A percentile compares a stretch with the other conserved stretches of the same genome.
Conservation (phyloP, 2,888 invertebrate genomes). For the Pyrocoelia pectoralis region DNA sequence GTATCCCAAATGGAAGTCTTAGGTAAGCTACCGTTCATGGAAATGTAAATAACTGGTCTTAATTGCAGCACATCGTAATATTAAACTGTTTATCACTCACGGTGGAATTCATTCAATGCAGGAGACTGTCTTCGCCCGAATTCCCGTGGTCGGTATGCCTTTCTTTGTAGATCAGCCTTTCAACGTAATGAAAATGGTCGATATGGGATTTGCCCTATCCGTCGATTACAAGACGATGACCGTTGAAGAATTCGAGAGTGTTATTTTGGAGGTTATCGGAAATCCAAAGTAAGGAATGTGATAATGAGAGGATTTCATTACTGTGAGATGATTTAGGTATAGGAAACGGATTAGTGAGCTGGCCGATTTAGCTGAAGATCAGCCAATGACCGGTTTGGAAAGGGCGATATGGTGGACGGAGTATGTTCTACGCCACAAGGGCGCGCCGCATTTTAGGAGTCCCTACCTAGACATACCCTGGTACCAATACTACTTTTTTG, state of each 20-base stretch:
- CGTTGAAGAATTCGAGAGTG: neutral
- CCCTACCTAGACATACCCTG: conserved; percentile 35
- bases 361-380: conserved; percentile 40
- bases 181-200: neutral
- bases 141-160: conserved; percentile 5
- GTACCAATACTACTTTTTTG: conserved; percentile 43
- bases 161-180: neutral
- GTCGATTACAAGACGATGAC: conserved; percentile 4
- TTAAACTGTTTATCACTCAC: neutral
- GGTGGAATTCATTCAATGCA: neutral
- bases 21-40: neutral
- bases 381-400: conserved; percentile 44
- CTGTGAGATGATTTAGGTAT: conserved; percentile 47
- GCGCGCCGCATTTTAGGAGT: conserved; percentile 42
- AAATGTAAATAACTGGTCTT: neutral
- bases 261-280: neutral
- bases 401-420: conserved; percentile 49
- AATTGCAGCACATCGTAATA: neutral
- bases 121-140: neutral
- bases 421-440: conserved; percentile 46
- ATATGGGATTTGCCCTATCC: neutral
- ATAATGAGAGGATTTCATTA: too few species aligned
- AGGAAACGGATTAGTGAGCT: conserved; percentile 36
- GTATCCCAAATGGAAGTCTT: conserved; percentile 1
- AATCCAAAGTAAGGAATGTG: conserved; percentile 3